Evolutionary conservation across 1,140 invertebrate genomes (phyloP).

Genomic region (Cydia amplana): DNA sequence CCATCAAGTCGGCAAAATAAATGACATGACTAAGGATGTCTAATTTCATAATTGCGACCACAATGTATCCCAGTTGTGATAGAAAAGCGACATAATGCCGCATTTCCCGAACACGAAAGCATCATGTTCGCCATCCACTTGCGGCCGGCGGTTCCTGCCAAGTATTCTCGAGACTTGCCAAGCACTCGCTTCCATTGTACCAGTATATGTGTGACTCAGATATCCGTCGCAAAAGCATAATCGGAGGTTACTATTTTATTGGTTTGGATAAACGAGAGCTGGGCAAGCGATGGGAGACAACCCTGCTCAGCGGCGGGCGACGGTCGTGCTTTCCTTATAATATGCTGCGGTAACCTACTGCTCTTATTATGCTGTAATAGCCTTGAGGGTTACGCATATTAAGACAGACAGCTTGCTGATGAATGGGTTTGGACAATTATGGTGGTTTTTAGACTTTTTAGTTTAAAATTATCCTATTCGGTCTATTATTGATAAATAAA

Average conservation of each 20-base stretch:
- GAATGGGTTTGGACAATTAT: not conserved
- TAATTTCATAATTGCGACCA: constrained; percentile 7
- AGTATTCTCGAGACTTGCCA: not conserved
- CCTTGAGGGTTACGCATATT: constrained; percentile 5
- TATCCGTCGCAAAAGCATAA: not conserved
- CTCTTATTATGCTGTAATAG: constrained; percentile 17
- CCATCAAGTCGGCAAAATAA: not conserved
- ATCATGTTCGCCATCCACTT: constrained; percentile 15
- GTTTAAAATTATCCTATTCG: not conserved
- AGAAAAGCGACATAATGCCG: constrained; percentile 11
- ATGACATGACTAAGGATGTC: not conserved
- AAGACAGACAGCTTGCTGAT: not conserved
- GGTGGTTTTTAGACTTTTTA: not conserved
- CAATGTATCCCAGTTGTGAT: constrained; percentile 5
- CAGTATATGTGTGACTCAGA: not conserved
- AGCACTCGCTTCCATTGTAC: not conserved
- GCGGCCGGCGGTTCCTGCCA: not conserved
- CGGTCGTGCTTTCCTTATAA: constrained; percentile 10
- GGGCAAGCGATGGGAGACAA: not conserved
- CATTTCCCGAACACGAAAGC: constrained; percentile 18
- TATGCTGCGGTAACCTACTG: constrained; percentile 16
- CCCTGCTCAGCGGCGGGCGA: not conserved
- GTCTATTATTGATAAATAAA: too few species aligned
- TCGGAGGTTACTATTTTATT: not conserved
- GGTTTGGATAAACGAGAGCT: not conserved